A percentile compares a stretch with the other conserved stretches of the same genome.
phyloP scores from a whole-genome alignment of 2,797 vertebrate species.

The Epinephelus coioides region DNA sequence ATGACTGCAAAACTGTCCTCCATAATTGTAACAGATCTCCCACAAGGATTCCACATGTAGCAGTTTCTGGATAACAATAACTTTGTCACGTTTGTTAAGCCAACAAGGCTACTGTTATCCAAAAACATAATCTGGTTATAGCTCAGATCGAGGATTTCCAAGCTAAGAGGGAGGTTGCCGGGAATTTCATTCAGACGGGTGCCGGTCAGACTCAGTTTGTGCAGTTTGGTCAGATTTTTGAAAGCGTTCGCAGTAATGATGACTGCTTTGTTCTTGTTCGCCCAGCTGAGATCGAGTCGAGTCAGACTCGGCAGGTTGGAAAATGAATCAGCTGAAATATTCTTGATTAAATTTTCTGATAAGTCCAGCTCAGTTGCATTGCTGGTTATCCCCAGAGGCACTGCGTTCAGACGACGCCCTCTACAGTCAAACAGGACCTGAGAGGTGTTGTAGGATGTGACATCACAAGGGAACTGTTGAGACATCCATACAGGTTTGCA shows the following conservation, averaged over 20 bases:
- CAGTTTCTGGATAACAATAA: slow-evolving; percentile 92
- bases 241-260: slow-evolving; percentile 81
- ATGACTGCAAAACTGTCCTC: slow-evolving; percentile 83
- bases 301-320: slow-evolving; percentile 81
- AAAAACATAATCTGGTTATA: slow-evolving; percentile 86
- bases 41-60: slow-evolving; percentile 90
- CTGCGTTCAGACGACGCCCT: slow-evolving; percentile 67
- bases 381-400: slow-evolving; percentile 87
- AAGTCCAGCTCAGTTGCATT: slow-evolving; percentile 89
- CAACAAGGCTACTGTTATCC: slow-evolving; percentile 75
- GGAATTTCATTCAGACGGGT: slow-evolving; percentile 85
- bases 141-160: slow-evolving; percentile 84
- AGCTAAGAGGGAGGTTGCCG: slow-evolving; percentile 80
- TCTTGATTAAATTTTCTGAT: slow-evolving; percentile 88
- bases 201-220: slow-evolving; percentile 83
- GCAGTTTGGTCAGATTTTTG: slow-evolving; percentile 83
- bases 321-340: slow-evolving; percentile 80
- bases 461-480: slow-evolving; percentile 90
- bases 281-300: slow-evolving; percentile 87
- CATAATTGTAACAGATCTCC: slow-evolving; percentile 75
- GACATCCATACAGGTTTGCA: slow-evolving; percentile 79
- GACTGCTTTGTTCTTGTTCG: slow-evolving; percentile 74
- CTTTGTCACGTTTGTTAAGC: slow-evolving; percentile 82
- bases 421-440: slow-evolving; percentile 87
- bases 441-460: slow-evolving; percentile 53